Conservation (phyloP, 2,113 vertebrate genomes). For the Aegotheles bennettii region DNA sequence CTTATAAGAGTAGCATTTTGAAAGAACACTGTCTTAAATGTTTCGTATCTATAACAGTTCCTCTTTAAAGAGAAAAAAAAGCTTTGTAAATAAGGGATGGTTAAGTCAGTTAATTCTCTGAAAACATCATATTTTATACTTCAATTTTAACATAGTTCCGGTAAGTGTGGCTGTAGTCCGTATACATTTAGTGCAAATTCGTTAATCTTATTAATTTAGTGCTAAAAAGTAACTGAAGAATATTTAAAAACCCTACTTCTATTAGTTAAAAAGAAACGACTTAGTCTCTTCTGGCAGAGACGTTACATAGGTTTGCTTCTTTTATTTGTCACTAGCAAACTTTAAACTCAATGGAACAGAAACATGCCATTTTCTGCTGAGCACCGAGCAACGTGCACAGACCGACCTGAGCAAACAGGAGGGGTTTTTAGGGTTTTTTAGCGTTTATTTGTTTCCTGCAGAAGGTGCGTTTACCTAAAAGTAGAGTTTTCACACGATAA, state of each 20-base stretch:
- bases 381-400: neutral
- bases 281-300: neutral
- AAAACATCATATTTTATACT: neutral
- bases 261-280: neutral
- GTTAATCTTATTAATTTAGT: neutral
- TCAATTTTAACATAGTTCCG: conserved; percentile 16
- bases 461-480: neutral
- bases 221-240: neutral
- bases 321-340: conserved; percentile 26
- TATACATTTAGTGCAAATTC: neutral
- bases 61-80: neutral
- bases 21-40: neutral
- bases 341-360: conserved; percentile 45
- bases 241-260: neutral
- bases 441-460: neutral
- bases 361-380: conserved; percentile 12
- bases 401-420: neutral
- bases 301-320: neutral
- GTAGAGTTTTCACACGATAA: neutral
- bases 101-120: conserved; percentile 5
- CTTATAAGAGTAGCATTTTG: neutral
- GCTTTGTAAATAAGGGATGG: neutral
- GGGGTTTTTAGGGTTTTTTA: neutral
- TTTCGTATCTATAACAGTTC: neutral
- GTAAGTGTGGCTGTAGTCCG: neutral